These are phyloP conservation scores for Callimorpha dominula DNA, from an alignment of 2,888 invertebrate species.

Conservation along the genomic window DNA sequence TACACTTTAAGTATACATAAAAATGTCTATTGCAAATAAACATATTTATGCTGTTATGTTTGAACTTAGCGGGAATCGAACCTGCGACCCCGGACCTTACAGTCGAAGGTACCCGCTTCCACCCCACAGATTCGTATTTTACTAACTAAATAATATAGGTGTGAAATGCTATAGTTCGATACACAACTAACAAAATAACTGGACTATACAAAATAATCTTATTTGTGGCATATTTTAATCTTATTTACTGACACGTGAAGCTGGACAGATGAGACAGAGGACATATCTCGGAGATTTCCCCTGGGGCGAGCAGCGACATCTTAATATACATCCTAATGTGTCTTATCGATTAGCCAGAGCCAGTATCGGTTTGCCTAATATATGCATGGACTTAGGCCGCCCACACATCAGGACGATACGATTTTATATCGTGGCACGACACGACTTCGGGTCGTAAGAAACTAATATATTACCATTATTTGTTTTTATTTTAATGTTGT, in stretches of 20 bases:
- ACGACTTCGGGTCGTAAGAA: background rate
- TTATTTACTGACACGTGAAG: constrained; percentile 1
- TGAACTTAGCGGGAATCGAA: too few relatives aligned
- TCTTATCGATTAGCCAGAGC: constrained; percentile 13
- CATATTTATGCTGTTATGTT: too few relatives aligned
- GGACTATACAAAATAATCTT: background rate
- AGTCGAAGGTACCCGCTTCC: too few relatives aligned
- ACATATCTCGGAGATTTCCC: constrained; percentile 44
- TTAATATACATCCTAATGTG: constrained; percentile 22
- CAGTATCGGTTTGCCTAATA: constrained; percentile 1
- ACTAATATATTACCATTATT: too few relatives aligned
- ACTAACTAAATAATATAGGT: background rate
- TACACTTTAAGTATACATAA: too few relatives aligned
- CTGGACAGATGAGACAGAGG: constrained; percentile 19
- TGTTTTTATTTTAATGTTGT: too few relatives aligned
- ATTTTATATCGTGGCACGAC: background rate
- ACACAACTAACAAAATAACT: background rate
- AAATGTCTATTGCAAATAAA: too few relatives aligned
- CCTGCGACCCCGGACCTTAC: too few relatives aligned
- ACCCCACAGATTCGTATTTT: too few relatives aligned
- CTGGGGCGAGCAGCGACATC: constrained; percentile 21
- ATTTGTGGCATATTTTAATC: background rate
- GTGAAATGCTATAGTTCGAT: background rate
- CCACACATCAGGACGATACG: background rate
- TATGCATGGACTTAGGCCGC: background rate